Evolutionary conservation across 2,888 invertebrate species (phyloP).

Genomic region (Nomada ruficornis): DNA sequence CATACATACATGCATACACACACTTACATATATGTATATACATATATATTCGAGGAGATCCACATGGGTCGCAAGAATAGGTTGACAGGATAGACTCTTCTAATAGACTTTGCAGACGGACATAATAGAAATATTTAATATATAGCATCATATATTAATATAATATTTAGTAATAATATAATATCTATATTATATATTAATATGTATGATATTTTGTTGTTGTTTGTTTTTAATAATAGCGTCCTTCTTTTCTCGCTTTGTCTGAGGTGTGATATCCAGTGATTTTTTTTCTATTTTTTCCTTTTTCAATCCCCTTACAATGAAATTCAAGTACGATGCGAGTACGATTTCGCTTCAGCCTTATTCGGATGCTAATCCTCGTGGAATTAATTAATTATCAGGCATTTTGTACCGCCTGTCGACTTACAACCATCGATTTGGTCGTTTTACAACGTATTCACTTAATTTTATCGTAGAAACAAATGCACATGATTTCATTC

Average conservation of each 20-base stretch:
- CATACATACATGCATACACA: constrained; percentile 65
- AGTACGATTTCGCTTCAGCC: constrained; percentile 60
- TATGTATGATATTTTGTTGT: constrained; percentile 76
- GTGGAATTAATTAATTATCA: constrained; percentile 31
- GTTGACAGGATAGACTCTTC: constrained; percentile 81
- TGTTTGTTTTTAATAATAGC: constrained; percentile 67
- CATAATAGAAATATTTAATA: constrained; percentile 83
- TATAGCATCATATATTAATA: constrained; percentile 77
- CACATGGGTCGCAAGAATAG: constrained; percentile 73
- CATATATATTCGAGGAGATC: constrained; percentile 70
- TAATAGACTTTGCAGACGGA: constrained; percentile 84
- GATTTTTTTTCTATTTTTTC: constrained; percentile 18
- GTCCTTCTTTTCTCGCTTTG: constrained; percentile 53
- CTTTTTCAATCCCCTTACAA: background rate
- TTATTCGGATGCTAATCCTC: constrained; percentile 54
- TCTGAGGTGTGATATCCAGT: constrained; percentile 55
- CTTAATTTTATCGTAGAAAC: constrained; percentile 17
- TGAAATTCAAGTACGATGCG: constrained; percentile 15
- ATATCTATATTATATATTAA: constrained; percentile 75
- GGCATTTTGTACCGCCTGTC: constrained; percentile 43
- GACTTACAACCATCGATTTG: constrained; percentile 15
- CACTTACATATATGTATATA: constrained; percentile 68
- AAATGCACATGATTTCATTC: constrained; percentile 14
- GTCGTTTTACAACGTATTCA: constrained; percentile 27
- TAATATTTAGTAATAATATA: constrained; percentile 78